These are phyloP conservation scores for Operophtera brumata DNA, from an alignment of 2,888 invertebrate species.

Conservation along the genomic window DNA sequence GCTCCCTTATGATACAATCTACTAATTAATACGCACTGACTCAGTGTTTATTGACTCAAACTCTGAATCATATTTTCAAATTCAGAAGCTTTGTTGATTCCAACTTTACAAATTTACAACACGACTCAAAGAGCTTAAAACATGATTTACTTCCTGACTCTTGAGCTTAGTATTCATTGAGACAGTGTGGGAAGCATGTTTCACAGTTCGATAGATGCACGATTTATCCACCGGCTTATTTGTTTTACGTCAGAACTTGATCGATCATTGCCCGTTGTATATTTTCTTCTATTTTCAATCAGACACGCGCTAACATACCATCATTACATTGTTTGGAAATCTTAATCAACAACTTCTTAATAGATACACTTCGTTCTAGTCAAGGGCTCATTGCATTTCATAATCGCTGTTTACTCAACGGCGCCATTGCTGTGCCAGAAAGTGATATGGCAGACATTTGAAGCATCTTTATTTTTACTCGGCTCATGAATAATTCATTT, in stretches of 20 bases:
- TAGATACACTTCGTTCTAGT: slow-evolving; percentile 18
- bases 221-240: slow-evolving; percentile 67
- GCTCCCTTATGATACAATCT: too few species aligned
- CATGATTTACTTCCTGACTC: slow-evolving; percentile 15
- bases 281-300: slow-evolving; percentile 57
- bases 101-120: slow-evolving; percentile 5
- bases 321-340: slow-evolving; percentile 31
- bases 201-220: slow-evolving; percentile 53
- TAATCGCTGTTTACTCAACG: slow-evolving; percentile 40
- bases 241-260: slow-evolving; percentile 75
- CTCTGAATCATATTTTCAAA: slow-evolving; percentile 12
- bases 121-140: slow-evolving; percentile 8
- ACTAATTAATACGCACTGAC: not conserved
- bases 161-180: slow-evolving; percentile 26
- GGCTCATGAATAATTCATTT: slow-evolving; percentile 39
- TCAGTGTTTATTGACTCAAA: not conserved
- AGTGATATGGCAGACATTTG: slow-evolving; percentile 36
- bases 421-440: slow-evolving; percentile 39
- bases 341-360: slow-evolving; percentile 29
- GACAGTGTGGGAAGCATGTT: slow-evolving; percentile 46
- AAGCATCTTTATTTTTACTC: slow-evolving; percentile 41
- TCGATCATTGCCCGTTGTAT: slow-evolving; percentile 67
- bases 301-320: slow-evolving; percentile 39
- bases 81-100: slow-evolving; percentile 11
- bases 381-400: slow-evolving; percentile 31